A percentile compares a stretch with the other conserved stretches of the same genome.
Evolutionary conservation across 2,113 vertebrate genomes (phyloP).

Genomic region (Tricholaema leucomelas): DNA sequence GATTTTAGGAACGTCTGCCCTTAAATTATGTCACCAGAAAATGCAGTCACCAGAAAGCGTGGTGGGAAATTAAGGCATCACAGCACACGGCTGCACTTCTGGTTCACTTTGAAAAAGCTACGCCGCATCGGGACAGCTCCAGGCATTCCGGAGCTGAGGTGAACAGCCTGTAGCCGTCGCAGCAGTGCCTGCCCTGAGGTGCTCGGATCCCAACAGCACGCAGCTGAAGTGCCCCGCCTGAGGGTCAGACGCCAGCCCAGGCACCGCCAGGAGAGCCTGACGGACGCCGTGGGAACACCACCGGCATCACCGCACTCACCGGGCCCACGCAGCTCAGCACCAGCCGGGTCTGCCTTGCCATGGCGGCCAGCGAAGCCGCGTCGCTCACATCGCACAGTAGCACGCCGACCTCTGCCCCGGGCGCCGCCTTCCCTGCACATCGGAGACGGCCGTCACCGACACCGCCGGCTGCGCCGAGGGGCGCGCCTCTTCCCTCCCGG

Average conservation of each 20-base stretch:
- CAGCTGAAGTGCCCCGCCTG: not conserved
- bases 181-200: not conserved
- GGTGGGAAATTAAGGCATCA: fast-evolving
- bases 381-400: not conserved
- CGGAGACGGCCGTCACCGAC: not conserved
- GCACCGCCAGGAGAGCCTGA: not conserved
- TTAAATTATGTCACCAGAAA: no score
- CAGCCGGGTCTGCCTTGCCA: not conserved
- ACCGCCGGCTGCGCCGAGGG: not conserved
- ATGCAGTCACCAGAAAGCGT: no score
- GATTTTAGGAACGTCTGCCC: fast-evolving
- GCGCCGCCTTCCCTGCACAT: not conserved
- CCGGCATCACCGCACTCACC: not conserved
- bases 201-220: not conserved
- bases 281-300: not conserved
- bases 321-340: not conserved
- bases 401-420: not conserved
- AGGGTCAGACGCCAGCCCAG: no score
- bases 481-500: not conserved
- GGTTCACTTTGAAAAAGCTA: fast-evolving
- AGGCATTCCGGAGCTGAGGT: not conserved
- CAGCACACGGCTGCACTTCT: fast-evolving
- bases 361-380: not conserved
- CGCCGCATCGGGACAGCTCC: not conserved
- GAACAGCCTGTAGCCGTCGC: not conserved